A percentile compares a stretch with the other conserved stretches of the same genome.
phyloP scores from a whole-genome alignment of 37 sponge, comb jelly and placozoan species.

The Hexactinellida sp. region DNA sequence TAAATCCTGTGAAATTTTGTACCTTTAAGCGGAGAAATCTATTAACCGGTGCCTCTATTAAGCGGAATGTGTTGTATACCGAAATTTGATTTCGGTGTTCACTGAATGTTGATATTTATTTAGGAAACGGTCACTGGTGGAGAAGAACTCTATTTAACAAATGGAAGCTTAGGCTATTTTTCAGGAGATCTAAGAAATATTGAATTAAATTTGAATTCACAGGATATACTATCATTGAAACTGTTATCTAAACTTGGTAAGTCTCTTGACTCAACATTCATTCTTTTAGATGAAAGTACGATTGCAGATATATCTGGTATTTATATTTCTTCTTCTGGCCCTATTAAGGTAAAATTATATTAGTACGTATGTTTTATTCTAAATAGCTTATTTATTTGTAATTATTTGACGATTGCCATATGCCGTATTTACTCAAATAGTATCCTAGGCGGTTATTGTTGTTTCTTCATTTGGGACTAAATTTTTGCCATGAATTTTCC shows the following conservation, averaged over 20 bases:
- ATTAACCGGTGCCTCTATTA: no score
- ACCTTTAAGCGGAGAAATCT: no score
- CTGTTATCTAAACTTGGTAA: neutral
- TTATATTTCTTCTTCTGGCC: neutral
- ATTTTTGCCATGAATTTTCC: no score
- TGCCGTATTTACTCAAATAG: no score
- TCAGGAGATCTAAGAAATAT: neutral
- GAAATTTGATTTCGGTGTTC: no score
- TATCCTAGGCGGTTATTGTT: no score
- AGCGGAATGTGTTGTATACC: no score
- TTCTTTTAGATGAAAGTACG: neutral
- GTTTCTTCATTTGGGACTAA: no score
- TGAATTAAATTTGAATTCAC: neutral
- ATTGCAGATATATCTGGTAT: neutral
- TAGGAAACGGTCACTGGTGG: neutral
- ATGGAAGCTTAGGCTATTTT: neutral
- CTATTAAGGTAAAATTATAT: neutral
- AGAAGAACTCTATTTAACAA: neutral
- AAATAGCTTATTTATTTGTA: no score
- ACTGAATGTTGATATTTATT: neutral
- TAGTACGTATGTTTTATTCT: no score
- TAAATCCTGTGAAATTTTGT: no score
- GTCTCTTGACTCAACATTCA: neutral
- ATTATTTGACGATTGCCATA: no score
- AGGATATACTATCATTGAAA: neutral